Base-by-base conservation (phyloP, 2,888 invertebrate species). In the Xestoiulus laeticollis region DNA sequence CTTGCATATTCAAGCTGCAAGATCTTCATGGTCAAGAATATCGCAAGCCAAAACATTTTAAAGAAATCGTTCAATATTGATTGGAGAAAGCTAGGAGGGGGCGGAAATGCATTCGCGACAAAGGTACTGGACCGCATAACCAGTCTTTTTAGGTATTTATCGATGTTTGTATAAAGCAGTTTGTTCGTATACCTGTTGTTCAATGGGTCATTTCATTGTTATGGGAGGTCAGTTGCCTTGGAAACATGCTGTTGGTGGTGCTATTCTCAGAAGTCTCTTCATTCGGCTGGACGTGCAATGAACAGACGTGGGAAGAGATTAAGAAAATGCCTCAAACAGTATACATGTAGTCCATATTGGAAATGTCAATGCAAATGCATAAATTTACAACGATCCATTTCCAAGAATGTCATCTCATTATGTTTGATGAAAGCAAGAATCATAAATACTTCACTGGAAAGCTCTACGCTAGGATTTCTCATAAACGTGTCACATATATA, bases 111-210 rank as follows among this genome's bases (percentile, higher is more conserved):
- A 26, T 68, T 68, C 12, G 68, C 26, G 68, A 68, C 26, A 68
- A 68, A 78, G 78, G 78, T 26, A 78, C 4, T 32, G 78, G 78
- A 26, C 78, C 78, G 30, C 78, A 78, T 78, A 78, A 78, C 14
- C 78, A 30, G 78, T 30, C 30, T 78, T 32, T 43, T 26, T 26
- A 32, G 78, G 14, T 78, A 78, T 78, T 30, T 78, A 78, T 78
- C 78, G 78, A 78, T 78, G 78, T 78, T 78, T 32, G 78, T 78
- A 78, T 78, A 78, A 78, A 78, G 78, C 78, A 32, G 78, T 30
- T 78, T 78, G 78, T 12, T 16, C 30, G 16, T 78, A 30, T 32
- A 78, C 78, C 30, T 78, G 78, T 78, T 78, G 78, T 78, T 78
- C 78, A 30, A 78, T 30, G 78, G 78, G 78, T 78, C 78, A 78